Evolutionary conservation across 1,140 invertebrate species (phyloP).

Genomic region (Tetramorium alpestre): DNA sequence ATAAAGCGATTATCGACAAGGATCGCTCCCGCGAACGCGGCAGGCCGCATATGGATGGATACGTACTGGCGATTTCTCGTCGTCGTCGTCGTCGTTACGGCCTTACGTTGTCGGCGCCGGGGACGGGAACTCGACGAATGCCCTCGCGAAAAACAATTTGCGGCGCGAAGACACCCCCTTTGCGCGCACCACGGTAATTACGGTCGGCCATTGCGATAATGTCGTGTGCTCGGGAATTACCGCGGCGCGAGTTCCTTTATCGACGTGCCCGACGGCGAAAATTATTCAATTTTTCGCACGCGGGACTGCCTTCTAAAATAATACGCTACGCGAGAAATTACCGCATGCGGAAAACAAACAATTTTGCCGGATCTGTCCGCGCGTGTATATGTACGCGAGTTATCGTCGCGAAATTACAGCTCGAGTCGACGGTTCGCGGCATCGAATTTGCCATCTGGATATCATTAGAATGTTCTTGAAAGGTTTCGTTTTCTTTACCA

Average conservation of each 20-base stretch:
- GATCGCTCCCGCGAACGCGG: slow-evolving; percentile 64
- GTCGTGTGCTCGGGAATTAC: slow-evolving; percentile 36
- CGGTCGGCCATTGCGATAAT: slow-evolving; percentile 55
- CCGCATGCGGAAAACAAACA: slow-evolving; percentile 43
- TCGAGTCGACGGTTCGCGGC: background rate
- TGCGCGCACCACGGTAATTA: slow-evolving; percentile 42
- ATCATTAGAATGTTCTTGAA: background rate
- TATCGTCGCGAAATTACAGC: background rate
- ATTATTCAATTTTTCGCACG: slow-evolving; percentile 54
- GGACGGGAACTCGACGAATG: background rate
- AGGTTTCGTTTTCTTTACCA: background rate
- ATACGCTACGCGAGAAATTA: slow-evolving; percentile 40
- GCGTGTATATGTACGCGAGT: background rate
- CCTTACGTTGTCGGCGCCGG: background rate
- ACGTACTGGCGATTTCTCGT: slow-evolving; percentile 19
- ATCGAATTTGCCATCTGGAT: slow-evolving; percentile 11
- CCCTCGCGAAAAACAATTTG: slow-evolving; percentile 56
- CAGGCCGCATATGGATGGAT: background rate
- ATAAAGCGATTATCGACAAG: slow-evolving; percentile 77
- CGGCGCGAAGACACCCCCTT: slow-evolving; percentile 41
- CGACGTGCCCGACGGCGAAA: slow-evolving; percentile 12
- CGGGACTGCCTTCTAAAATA: slow-evolving; percentile 29
- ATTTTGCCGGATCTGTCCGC: background rate
- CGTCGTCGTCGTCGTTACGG: background rate
- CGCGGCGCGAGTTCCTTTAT: background rate